phyloP scores from a whole-genome alignment of 2,113 vertebrate genomes.

The Ammodytes dubius region DNA sequence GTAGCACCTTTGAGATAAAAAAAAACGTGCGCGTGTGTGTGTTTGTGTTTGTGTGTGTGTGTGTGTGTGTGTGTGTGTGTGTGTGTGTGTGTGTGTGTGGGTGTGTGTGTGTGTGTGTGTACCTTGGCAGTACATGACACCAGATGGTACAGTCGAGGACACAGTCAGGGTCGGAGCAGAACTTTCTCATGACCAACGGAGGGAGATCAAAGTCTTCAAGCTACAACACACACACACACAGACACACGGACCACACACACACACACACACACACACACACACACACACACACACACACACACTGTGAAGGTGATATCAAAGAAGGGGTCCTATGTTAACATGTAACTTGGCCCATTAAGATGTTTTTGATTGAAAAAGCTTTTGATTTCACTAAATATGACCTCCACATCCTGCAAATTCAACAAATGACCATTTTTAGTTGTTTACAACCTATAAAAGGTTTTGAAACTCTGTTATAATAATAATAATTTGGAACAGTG shows the following conservation, averaged over 20 bases:
- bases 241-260: neutral
- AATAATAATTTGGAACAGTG: no score
- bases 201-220: slow-evolving; percentile 89
- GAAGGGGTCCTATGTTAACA: no score
- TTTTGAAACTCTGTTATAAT: no score
- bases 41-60: neutral
- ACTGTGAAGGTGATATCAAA: no score
- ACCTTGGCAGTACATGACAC: slow-evolving; percentile 96
- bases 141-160: slow-evolving; percentile 87
- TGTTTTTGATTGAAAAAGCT: no score
- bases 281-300: neutral
- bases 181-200: slow-evolving; percentile 78
- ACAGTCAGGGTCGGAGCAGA: slow-evolving; percentile 78
- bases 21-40: no score
- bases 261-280: neutral
- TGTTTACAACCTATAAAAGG: no score
- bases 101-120: neutral
- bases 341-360: no score
- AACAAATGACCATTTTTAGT: no score
- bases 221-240: slow-evolving; percentile 73
- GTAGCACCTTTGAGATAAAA: no score
- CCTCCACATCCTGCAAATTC: no score
- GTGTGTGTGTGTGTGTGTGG: neutral
- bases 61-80: neutral
- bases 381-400: no score